phyloP scores from a whole-genome alignment of 2,888 invertebrate species.

The Drosophila demipolita region DNA sequence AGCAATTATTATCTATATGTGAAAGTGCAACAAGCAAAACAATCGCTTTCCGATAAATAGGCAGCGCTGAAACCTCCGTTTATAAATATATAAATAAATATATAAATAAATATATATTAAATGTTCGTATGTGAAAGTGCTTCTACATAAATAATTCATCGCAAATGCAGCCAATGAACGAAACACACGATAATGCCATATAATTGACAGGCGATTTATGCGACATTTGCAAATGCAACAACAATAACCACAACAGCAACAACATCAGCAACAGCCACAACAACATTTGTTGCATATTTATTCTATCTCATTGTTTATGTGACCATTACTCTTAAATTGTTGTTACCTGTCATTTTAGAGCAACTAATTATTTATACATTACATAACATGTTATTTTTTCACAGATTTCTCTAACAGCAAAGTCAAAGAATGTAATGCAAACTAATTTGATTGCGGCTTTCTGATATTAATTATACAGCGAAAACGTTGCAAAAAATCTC shows the following conservation, averaged over 20 bases:
- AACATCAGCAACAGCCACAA: slow-evolving; percentile 1
- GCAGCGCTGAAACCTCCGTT: background rate
- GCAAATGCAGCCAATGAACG: slow-evolving; percentile 44
- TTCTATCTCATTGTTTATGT: slow-evolving; percentile 24
- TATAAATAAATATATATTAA: background rate
- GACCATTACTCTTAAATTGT: slow-evolving; percentile 17
- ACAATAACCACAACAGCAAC: slow-evolving; percentile 9
- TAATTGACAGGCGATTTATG: slow-evolving; percentile 79
- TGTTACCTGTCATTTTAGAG: slow-evolving; percentile 30
- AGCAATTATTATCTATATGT: slow-evolving; percentile 46
- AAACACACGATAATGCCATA: slow-evolving; percentile 65
- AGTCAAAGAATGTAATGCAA: slow-evolving; percentile 1
- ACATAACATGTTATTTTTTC: slow-evolving; percentile 1
- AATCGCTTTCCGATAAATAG: slow-evolving; percentile 36
- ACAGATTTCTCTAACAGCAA: slow-evolving; percentile 11
- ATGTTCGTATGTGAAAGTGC: slow-evolving; percentile 5
- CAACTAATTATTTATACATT: slow-evolving; percentile 51
- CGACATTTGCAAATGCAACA: slow-evolving; percentile 50
- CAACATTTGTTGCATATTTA: slow-evolving; percentile 43
- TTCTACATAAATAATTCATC: slow-evolving; percentile 56
- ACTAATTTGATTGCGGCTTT: background rate
- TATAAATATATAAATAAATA: background rate
- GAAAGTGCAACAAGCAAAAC: slow-evolving; percentile 41
- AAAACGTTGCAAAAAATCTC: background rate
- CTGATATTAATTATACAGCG: too few relatives aligned